Base-by-base conservation (phyloP, 2,888 invertebrate genomes). In the Apotomis capreana region DNA sequence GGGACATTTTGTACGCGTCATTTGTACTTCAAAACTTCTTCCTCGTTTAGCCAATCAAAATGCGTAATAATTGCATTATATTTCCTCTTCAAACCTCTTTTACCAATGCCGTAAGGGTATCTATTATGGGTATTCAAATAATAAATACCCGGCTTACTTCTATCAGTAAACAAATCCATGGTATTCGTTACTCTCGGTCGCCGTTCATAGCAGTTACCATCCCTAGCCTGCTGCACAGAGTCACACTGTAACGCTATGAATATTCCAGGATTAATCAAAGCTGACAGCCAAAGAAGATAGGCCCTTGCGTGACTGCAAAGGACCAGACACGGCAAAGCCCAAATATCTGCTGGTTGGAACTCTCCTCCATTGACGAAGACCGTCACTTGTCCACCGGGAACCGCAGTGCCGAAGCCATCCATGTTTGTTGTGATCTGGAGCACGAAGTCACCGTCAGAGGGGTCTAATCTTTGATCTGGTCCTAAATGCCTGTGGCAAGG, bases 311-410 rank as follows among this genome's bases (percentile, higher is more conserved):
- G 84, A 52, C 83, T 83, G 55, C 83, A 83, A 0, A 83, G 0
- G 3, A 76, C 60, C n/a, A 71, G 76, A 46, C 84, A 84, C 0
- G 77, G 76, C 4, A 76, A 54, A 78, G 79, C 80, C 12, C 76
- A 40, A 4, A 81, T 0, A 13, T 81, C 80, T 0, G 81, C 83
- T 0, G 82, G 80, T 65, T 84, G 84, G 58, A 62, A 75, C 26
- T 75, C 69, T 0, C 90, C 90, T 0, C 91, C 91, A 44, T 91
- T 91, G 3, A 90, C 86, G 70, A 90, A 91, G 71, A 86, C 88
- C 68, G 88, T 88, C 0, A 88, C 82, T 75, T 91, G 90, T 1
- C 89, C 91, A 0, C 88, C 76, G 0, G 91, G 89, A 0, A 87
- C 85, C 0, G 90, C 89, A 85, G 88, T 89, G 0, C 91, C 91